These are phyloP conservation scores for Melanotaenia trifasciata DNA, from an alignment of 2,797 vertebrate genomes.

Conservation along the genomic window DNA sequence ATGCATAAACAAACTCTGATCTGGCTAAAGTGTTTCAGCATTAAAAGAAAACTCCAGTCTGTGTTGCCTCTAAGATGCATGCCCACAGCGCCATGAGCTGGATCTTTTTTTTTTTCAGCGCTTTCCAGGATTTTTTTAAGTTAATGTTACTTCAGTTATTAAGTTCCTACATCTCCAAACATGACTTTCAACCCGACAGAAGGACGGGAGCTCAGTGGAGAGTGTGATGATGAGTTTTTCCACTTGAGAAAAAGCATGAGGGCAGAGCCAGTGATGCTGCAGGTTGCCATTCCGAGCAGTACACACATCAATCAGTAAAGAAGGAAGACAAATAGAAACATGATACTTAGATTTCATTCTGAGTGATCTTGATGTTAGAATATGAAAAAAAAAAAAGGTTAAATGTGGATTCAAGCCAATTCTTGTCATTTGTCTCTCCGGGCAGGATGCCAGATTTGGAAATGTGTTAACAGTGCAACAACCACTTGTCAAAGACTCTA, in stretches of 20 bases:
- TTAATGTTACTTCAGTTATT: constrained; percentile 23
- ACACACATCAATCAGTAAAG: constrained; percentile 31
- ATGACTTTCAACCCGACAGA: background rate
- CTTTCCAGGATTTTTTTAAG: constrained; percentile 15
- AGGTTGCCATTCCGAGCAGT: constrained; percentile 21
- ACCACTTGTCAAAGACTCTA: constrained; percentile 43
- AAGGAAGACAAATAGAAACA: background rate
- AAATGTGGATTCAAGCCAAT: constrained; percentile 13
- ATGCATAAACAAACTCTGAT: constrained; percentile 1
- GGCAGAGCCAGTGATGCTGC: constrained; percentile 11
- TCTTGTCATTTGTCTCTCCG: constrained; percentile 25
- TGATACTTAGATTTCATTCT: background rate
- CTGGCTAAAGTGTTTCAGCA: background rate
- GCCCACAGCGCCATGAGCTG: background rate
- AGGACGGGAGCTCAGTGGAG: constrained; percentile 6
- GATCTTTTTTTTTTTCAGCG: constrained; percentile 2
- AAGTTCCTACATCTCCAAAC: constrained; percentile 10
- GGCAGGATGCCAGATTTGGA: constrained; percentile 18
- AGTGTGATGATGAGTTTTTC: constrained; percentile 45
- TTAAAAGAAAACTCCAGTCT: background rate
- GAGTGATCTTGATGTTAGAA: background rate
- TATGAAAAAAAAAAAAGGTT: background rate
- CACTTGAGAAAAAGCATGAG: constrained; percentile 28
- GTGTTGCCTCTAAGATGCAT: background rate
- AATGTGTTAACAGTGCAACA: constrained; percentile 23